phyloP scores from a whole-genome alignment of 2,888 invertebrate species.

The Andrena marginata region DNA sequence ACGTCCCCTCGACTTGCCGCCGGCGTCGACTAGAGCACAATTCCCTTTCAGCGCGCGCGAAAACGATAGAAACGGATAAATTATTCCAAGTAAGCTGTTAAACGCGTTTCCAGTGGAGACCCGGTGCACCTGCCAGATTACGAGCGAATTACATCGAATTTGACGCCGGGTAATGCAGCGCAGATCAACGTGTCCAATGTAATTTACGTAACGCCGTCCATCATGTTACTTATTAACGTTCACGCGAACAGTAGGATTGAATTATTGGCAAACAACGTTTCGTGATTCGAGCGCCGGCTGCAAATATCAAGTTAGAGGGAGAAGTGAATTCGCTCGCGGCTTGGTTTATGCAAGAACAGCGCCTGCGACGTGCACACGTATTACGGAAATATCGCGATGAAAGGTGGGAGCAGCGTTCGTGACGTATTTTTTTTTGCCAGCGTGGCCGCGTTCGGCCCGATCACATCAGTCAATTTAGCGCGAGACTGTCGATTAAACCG shows the following conservation, averaged over 20 bases:
- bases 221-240: constrained; percentile 58
- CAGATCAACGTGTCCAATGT: constrained; percentile 43
- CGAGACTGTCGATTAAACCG: constrained; percentile 54
- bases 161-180: constrained; percentile 50
- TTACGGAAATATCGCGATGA: not conserved
- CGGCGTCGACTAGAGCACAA: not conserved
- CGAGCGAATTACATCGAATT: constrained; percentile 65
- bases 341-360: not conserved
- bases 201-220: constrained; percentile 50
- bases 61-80: constrained; percentile 7
- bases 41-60: not conserved
- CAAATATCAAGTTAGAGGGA: not conserved
- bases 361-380: not conserved
- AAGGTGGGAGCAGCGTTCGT: not conserved
- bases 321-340: no score
- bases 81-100: constrained; percentile 25
- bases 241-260: constrained; percentile 29
- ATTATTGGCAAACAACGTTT: constrained; percentile 36
- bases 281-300: not conserved
- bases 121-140: constrained; percentile 45
- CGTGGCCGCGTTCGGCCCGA: constrained; percentile 2
- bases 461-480: constrained; percentile 45
- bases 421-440: not conserved
- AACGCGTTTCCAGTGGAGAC: not conserved
- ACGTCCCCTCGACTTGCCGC: constrained; percentile 31